Conservation (phyloP, 2,113 vertebrate species). For the Mesitornis unicolor region DNA sequence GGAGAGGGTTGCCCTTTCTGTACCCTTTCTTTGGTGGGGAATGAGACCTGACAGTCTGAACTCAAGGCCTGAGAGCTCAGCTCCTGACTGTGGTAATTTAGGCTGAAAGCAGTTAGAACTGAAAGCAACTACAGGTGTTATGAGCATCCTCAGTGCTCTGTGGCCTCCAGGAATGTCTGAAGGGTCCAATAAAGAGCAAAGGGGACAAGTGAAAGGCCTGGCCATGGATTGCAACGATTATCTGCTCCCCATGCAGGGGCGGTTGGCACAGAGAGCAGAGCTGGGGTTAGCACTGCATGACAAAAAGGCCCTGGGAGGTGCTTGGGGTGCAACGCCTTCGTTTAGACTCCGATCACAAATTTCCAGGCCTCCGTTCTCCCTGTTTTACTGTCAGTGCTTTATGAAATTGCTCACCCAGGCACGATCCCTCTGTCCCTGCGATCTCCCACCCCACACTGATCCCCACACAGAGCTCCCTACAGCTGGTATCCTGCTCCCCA, state of each 20-base stretch:
- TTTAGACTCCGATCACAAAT: not conserved
- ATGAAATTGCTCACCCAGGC: not conserved
- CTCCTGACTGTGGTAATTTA: not conserved
- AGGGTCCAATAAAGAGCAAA: not conserved
- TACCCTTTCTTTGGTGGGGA: not conserved
- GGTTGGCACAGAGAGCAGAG: not conserved
- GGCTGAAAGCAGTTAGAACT: not conserved
- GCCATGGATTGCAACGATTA: not conserved
- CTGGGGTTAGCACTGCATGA: not conserved
- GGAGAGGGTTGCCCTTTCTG: not conserved
- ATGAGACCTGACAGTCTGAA: not conserved
- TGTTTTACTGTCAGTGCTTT: rapidly evolving
- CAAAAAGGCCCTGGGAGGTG: rapidly evolving
- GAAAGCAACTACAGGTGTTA: not conserved
- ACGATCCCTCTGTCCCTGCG: rapidly evolving
- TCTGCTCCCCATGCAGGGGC: rapidly evolving
- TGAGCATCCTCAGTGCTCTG: not conserved
- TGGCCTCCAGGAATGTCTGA: not conserved
- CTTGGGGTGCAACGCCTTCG: rapidly evolving
- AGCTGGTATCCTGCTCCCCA: not conserved
- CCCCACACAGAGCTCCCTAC: rapidly evolving
- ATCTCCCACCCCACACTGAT: not conserved
- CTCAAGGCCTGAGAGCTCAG: not conserved
- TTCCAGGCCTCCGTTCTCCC: not conserved
- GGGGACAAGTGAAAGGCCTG: not conserved